These are phyloP conservation scores for Columbina picui DNA, from an alignment of 2,113 vertebrate genomes.

Conservation along the genomic window DNA sequence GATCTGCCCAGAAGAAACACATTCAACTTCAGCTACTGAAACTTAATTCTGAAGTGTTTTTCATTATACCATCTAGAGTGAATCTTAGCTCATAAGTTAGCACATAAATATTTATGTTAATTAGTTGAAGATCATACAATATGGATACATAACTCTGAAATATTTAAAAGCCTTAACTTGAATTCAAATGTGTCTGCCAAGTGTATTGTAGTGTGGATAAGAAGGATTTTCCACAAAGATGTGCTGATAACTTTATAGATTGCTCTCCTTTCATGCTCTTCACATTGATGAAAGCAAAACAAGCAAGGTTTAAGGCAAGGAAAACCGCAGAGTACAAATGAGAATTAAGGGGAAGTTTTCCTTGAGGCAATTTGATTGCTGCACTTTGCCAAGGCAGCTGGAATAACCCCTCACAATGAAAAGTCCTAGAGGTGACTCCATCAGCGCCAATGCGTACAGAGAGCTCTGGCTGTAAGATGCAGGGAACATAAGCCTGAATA, in stretches of 20 bases:
- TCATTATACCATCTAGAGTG: background rate
- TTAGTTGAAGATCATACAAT: background rate
- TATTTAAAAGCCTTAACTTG: background rate
- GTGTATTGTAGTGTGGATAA: background rate
- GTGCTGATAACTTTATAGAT: background rate
- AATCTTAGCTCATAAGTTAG: background rate
- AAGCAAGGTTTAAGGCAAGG: background rate
- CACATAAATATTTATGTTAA: background rate
- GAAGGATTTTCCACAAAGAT: background rate
- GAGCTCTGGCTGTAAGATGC: background rate
- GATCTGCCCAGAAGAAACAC: background rate
- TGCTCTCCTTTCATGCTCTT: background rate
- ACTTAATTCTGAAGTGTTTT: background rate
- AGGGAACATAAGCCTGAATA: background rate
- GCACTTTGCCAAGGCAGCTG: background rate
- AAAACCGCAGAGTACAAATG: background rate
- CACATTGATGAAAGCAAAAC: background rate
- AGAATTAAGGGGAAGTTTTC: background rate
- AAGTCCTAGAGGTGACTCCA: background rate
- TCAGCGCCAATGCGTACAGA: rapidly evolving
- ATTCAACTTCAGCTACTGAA: background rate
- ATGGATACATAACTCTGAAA: background rate
- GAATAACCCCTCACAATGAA: background rate
- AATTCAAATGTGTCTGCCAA: conserved; percentile 1
- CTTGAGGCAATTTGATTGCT: background rate